Conservation (phyloP, 2,797 vertebrate species). For the Periparus ater region DNA sequence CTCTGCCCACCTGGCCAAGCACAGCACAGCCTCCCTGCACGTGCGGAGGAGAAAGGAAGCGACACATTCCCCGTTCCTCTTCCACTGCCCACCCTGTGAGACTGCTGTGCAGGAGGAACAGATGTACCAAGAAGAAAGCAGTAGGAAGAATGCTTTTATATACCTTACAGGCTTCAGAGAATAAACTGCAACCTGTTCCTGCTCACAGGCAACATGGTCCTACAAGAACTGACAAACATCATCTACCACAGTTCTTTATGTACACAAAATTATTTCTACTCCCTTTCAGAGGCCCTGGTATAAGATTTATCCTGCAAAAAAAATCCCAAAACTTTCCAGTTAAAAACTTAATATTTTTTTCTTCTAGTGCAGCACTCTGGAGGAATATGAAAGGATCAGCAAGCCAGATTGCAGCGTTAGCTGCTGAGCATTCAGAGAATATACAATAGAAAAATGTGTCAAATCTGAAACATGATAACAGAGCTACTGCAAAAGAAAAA, state of each 20-base stretch:
- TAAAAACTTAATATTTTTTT: background rate
- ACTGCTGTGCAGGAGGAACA: background rate
- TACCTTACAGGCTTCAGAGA: background rate
- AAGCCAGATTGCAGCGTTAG: constrained; percentile 13
- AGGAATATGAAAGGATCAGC: constrained; percentile 21
- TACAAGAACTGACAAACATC: background rate
- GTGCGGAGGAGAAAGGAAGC: accelerated
- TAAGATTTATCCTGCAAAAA: background rate
- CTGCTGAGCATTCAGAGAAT: constrained; percentile 1
- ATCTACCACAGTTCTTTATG: background rate
- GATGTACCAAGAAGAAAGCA: background rate
- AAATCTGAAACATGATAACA: constrained; percentile 12
- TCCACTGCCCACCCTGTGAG: background rate
- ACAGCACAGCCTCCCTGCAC: background rate
- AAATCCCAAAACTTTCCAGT: background rate
- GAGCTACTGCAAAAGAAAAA: constrained; percentile 9
- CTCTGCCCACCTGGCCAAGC: background rate
- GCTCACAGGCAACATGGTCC: background rate
- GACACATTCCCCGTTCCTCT: accelerated
- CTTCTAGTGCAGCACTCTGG: background rate
- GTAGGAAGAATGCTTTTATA: background rate
- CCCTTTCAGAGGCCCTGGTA: background rate
- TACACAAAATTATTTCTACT: background rate
- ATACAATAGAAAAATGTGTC: constrained; percentile 24
- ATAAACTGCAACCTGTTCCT: background rate